A percentile compares a stretch with the other conserved stretches of the same genome.
phyloP scores from a whole-genome alignment of 2,797 vertebrate species.

The Simalia tracyae region DNA sequence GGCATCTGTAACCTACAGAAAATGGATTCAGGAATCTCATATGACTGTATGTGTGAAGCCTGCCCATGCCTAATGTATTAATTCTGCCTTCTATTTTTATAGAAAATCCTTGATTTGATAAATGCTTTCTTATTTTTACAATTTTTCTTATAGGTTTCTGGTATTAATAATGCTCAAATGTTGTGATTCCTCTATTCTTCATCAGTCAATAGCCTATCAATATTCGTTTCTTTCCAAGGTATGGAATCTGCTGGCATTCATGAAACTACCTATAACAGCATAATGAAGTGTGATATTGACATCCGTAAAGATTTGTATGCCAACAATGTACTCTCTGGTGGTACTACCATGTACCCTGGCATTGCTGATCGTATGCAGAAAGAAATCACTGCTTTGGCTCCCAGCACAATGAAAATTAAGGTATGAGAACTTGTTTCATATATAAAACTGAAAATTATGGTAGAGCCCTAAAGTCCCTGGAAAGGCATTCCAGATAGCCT shows the following conservation, averaged over 20 bases:
- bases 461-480: background rate
- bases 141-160: background rate
- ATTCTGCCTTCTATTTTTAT: background rate
- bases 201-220: slow-evolving; percentile 12
- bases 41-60: background rate
- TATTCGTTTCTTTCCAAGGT: slow-evolving; percentile 74
- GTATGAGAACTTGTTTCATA: slow-evolving; percentile 69
- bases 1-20: background rate
- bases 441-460: background rate
- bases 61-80: background rate
- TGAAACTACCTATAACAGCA: slow-evolving; percentile 99
- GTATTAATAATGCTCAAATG: background rate
- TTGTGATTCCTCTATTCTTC: background rate
- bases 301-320: slow-evolving; percentile 94
- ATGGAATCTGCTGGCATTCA: slow-evolving; percentile 99
- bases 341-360: slow-evolving; percentile 94
- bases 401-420: slow-evolving; percentile 98
- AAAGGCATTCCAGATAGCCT: background rate
- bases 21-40: background rate
- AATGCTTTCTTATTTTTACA: background rate
- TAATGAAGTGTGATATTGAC: slow-evolving; percentile 99
- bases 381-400: slow-evolving; percentile 91
- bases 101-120: background rate
- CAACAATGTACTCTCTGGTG: slow-evolving; percentile 91
- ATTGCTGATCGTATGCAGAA: slow-evolving; percentile 96